Percentiles rank a stretch among this genome's conserved stretches.
These are phyloP conservation scores for Rapana venosa DNA, from an alignment of 2,888 invertebrate genomes.

Conservation along the genomic window DNA sequence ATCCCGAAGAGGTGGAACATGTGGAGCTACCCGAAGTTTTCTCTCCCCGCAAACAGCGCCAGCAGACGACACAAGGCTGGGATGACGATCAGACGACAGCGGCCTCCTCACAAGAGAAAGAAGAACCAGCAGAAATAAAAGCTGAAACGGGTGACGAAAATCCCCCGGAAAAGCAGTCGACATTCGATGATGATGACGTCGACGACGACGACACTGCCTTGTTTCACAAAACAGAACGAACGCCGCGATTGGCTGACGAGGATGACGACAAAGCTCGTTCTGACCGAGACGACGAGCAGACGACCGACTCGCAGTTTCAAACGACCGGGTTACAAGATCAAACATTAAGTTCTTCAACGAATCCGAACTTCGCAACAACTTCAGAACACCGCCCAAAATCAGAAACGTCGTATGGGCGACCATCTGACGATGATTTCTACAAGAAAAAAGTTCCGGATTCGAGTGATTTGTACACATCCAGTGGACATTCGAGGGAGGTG, in stretches of 20 bases:
- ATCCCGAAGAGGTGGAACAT: neutral
- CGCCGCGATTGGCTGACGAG: neutral
- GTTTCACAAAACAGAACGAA: too few species aligned
- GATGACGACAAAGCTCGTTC: too few species aligned
- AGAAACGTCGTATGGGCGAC: neutral
- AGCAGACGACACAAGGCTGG: neutral
- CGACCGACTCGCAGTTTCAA: neutral
- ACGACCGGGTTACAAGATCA: neutral
- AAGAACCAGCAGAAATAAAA: neutral
- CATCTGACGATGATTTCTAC: neutral
- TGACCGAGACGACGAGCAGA: neutral
- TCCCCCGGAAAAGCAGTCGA: neutral
- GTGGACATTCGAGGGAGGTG: neutral
- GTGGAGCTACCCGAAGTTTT: neutral
- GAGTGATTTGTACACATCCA: neutral
- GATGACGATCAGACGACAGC: neutral
- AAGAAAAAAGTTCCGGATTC: neutral
- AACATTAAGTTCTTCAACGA: neutral
- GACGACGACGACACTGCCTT: neutral
- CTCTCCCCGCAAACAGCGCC: neutral
- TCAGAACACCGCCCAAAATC: neutral
- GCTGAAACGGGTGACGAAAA: neutral
- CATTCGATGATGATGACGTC: neutral
- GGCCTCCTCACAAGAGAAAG: neutral
- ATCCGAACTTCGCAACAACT: neutral